phyloP scores from a whole-genome alignment of 35 echinoderm and acorn worm genomes.

The Lytechinus pictus region DNA sequence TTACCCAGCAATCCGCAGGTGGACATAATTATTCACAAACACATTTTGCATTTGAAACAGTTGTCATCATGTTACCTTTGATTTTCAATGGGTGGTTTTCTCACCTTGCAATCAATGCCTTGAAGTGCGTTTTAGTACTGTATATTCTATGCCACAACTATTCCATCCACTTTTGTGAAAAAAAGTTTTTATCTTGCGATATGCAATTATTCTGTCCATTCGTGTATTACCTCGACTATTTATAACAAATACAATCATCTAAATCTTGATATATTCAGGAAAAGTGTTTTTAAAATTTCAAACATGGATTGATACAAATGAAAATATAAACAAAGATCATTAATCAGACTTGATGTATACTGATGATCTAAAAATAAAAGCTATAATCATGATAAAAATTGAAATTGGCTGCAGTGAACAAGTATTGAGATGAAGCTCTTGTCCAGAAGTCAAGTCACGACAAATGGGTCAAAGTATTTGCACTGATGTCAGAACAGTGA shows the following conservation, averaged over 20 bases:
- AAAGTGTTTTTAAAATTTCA: neutral
- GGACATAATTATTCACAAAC: neutral
- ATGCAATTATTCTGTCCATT: neutral
- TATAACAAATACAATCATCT: neutral
- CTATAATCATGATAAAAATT: too few relatives aligned
- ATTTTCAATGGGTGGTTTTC: neutral
- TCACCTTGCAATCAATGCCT: neutral
- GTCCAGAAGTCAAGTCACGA: too few relatives aligned
- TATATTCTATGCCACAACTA: neutral
- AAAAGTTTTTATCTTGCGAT: neutral
- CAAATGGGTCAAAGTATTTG: neutral
- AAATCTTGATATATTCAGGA: neutral
- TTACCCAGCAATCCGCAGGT: neutral
- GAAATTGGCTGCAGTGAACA: too few relatives aligned
- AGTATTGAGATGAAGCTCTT: too few relatives aligned
- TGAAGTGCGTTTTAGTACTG: neutral
- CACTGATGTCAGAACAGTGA: neutral
- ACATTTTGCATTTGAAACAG: neutral
- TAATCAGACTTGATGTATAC: too few relatives aligned
- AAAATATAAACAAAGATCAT: too few relatives aligned
- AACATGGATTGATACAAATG: too few relatives aligned
- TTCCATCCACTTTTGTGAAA: neutral
- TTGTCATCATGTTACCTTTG: neutral
- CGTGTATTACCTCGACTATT: neutral
- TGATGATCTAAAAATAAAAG: too few relatives aligned